These are phyloP conservation scores for Andrena trimmerana DNA, from an alignment of 2,888 invertebrate species.

Conservation along the genomic window DNA sequence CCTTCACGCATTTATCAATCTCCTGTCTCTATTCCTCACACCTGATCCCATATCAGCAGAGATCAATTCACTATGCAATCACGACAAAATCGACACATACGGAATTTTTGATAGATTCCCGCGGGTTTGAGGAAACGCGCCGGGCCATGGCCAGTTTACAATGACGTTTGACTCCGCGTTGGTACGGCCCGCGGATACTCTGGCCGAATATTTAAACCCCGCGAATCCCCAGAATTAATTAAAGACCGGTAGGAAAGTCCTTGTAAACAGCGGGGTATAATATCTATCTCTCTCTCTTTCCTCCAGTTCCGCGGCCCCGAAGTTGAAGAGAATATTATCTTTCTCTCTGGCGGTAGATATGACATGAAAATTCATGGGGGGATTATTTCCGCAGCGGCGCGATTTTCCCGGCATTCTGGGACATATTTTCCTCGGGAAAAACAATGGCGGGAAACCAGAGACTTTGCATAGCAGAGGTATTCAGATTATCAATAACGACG, in stretches of 20 bases:
- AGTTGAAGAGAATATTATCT: slow-evolving; percentile 52
- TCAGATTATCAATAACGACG: slow-evolving; percentile 35
- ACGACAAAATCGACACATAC: slow-evolving; percentile 3
- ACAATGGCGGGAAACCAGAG: slow-evolving; percentile 37
- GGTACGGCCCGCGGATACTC: slow-evolving; percentile 11
- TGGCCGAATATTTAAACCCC: slow-evolving; percentile 17
- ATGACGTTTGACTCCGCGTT: background rate
- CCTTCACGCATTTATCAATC: background rate
- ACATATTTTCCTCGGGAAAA: slow-evolving; percentile 46
- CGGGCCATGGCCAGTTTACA: background rate
- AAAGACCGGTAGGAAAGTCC: slow-evolving; percentile 13
- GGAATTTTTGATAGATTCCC: slow-evolving; percentile 19
- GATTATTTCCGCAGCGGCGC: slow-evolving; percentile 48
- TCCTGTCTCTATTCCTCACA: background rate
- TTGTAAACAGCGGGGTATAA: slow-evolving; percentile 42
- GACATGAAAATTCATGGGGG: slow-evolving; percentile 60
- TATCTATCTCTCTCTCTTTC: slow-evolving; percentile 29
- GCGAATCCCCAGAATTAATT: slow-evolving; percentile 46
- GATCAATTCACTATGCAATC: slow-evolving; percentile 21
- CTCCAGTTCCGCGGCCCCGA: slow-evolving; percentile 6
- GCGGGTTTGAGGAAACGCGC: background rate
- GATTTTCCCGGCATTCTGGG: slow-evolving; percentile 42
- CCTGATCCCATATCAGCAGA: background rate
- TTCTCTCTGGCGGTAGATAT: slow-evolving; percentile 26
- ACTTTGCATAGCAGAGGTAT: slow-evolving; percentile 27